These are phyloP conservation scores for Bradypodion ventrale DNA, from an alignment of 2,797 vertebrate species.

Conservation along the genomic window DNA sequence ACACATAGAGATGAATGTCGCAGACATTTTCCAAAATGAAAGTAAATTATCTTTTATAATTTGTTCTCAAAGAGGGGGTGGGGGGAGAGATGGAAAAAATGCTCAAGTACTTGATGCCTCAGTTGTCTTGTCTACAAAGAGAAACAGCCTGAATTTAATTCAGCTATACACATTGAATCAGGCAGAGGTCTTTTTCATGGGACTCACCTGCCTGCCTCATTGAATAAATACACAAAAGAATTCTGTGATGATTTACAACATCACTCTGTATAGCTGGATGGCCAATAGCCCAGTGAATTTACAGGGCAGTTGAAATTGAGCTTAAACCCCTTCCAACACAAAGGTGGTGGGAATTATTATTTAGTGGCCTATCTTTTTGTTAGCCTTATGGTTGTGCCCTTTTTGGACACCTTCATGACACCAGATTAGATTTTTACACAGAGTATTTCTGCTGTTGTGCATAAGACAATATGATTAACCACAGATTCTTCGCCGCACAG, in stretches of 20 bases:
- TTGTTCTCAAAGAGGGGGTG: background rate
- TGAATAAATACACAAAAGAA: background rate
- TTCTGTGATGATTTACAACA: background rate
- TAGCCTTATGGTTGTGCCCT: too few species aligned
- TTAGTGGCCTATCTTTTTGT: too few species aligned
- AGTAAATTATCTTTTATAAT: background rate
- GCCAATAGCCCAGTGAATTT: too few species aligned
- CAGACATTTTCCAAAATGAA: background rate
- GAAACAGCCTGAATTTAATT: background rate
- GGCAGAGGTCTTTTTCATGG: background rate
- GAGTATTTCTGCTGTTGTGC: background rate
- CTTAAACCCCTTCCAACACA: too few species aligned
- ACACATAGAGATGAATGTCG: too few species aligned
- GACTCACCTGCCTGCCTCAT: background rate
- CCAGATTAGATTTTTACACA: background rate
- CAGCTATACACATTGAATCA: background rate
- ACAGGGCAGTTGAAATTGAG: too few species aligned
- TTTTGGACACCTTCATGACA: background rate
- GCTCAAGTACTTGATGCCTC: background rate
- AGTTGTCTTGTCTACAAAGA: background rate
- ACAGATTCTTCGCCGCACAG: background rate
- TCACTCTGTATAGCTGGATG: too few species aligned
- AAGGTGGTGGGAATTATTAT: too few species aligned
- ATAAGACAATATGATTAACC: background rate
- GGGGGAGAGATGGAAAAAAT: too few species aligned